Percentiles rank a stretch among this genome's conserved stretches.
Evolutionary conservation across 2,888 invertebrate species (phyloP).

Genomic region (Drosophila formosana): DNA sequence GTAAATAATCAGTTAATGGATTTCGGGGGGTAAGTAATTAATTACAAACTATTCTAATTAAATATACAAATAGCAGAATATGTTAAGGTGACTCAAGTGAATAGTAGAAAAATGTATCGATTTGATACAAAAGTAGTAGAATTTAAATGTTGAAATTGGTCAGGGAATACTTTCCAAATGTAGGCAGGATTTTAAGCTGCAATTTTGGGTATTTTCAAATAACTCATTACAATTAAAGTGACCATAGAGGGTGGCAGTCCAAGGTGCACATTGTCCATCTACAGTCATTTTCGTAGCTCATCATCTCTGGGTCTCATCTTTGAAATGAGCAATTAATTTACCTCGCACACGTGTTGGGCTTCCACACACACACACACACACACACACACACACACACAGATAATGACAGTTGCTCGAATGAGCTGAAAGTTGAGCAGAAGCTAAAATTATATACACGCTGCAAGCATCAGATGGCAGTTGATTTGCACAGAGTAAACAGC

Average conservation of each 20-base stretch:
- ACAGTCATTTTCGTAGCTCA: slow-evolving; percentile 29
- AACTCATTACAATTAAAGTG: neutral
- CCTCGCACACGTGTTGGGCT: slow-evolving; percentile 22
- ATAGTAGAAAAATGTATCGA: neutral
- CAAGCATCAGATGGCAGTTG: slow-evolving; percentile 19
- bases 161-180: neutral
- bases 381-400: neutral
- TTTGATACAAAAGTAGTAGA: neutral
- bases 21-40: neutral
- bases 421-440: slow-evolving; percentile 56
- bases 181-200: neutral
- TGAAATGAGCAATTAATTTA: slow-evolving; percentile 65
- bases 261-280: slow-evolving; percentile 24
- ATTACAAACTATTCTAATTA: slow-evolving; percentile 1
- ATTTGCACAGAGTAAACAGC: neutral
- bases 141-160: neutral
- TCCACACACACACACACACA: slow-evolving; percentile 7
- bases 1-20: neutral
- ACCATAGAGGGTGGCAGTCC: neutral
- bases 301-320: slow-evolving; percentile 30
- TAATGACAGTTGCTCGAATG: slow-evolving; percentile 31
- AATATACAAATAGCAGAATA: neutral
- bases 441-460: slow-evolving; percentile 53
- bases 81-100: neutral
- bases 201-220: neutral